phyloP scores from a whole-genome alignment of 2,888 invertebrate species.

The Tetheella fluctuosa region DNA sequence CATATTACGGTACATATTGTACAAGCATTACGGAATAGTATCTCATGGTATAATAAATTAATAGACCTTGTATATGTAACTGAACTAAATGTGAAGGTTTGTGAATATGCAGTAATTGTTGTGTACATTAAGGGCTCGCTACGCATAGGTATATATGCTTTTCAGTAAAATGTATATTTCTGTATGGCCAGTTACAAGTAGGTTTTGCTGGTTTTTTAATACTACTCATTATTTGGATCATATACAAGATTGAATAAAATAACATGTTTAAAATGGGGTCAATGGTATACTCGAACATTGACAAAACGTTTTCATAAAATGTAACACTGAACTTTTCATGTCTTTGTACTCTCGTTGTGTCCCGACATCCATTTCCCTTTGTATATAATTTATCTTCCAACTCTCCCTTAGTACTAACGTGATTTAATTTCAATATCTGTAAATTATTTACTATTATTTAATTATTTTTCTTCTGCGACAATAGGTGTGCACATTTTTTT shows the following conservation, averaged over 20 bases:
- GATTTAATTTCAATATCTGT: too few relatives aligned
- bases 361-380: too few relatives aligned
- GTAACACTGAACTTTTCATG: background rate
- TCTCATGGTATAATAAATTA: background rate
- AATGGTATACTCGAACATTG: background rate
- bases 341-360: background rate
- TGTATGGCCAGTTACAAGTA: background rate
- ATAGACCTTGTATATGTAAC: background rate
- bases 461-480: too few relatives aligned
- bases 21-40: background rate
- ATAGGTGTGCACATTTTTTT: too few relatives aligned
- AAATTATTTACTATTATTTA: too few relatives aligned
- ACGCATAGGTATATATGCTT: background rate
- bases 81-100: constrained; percentile 4
- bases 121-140: constrained; percentile 1
- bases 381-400: too few relatives aligned
- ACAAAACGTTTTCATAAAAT: background rate
- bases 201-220: background rate
- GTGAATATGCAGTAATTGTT: background rate
- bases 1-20: background rate
- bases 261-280: background rate
- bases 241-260: too few relatives aligned
- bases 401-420: too few relatives aligned
- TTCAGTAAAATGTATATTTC: background rate
- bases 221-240: too few relatives aligned